phyloP scores from a whole-genome alignment of 2,113 vertebrate species.

The Brevimyrus niger region DNA sequence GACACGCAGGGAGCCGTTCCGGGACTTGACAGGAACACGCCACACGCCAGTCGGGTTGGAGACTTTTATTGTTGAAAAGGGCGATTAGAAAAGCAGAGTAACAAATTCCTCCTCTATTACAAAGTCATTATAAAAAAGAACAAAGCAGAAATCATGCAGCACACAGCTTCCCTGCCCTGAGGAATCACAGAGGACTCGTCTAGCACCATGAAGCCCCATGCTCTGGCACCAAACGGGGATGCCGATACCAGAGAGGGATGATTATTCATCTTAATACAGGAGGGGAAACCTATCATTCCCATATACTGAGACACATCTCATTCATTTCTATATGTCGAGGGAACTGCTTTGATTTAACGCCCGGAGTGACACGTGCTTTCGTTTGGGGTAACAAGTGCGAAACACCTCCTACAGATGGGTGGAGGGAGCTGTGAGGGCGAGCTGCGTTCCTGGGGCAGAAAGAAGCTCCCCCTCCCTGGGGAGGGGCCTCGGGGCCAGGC shows the following conservation, averaged over 20 bases:
- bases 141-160: neutral
- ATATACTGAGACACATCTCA: neutral
- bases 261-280: neutral
- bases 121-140: constrained; percentile 12
- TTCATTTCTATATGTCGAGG: neutral
- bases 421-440: neutral
- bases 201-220: neutral
- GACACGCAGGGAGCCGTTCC: neutral
- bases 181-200: neutral
- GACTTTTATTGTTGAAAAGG: constrained; percentile 27
- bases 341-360: neutral
- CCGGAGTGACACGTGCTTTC: neutral
- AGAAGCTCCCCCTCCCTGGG: neutral
- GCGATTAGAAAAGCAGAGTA: constrained; percentile 8
- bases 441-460: neutral
- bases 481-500: neutral
- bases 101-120: constrained; percentile 17
- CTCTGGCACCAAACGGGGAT: neutral
- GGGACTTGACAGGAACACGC: neutral
- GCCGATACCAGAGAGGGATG: neutral
- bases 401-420: neutral
- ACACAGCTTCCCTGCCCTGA: constrained; percentile 1
- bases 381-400: neutral
- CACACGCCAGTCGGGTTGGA: neutral
- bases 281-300: neutral